Evolutionary conservation across 2,888 invertebrate genomes (phyloP), one percentile per base, ranked within the genome.

Genomic region (Hydrotaea diabolus): DNA sequence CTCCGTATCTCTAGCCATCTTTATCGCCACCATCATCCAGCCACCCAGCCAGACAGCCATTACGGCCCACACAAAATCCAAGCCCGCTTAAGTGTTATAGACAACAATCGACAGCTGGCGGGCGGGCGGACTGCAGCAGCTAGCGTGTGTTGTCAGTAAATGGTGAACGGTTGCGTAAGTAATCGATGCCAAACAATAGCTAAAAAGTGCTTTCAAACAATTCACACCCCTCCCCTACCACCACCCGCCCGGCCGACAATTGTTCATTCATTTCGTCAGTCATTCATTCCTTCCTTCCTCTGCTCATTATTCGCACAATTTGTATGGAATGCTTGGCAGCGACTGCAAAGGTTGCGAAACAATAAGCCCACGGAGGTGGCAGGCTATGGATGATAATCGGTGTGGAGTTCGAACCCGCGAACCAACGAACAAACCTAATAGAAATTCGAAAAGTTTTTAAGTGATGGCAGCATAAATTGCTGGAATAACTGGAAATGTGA

Each of bases 391-490:
- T 21, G 53, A 66, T 73, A 76, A 78, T 72, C 17, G 46, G 23
- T 73, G 21, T 55, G 31, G 46, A 39, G 11, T n/a, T 11, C 72
- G 17, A 73, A 26, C 13, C n/a, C n/a, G n/a, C 31, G 31, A 31
- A 31, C 31, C 3, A 31, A 31, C 31, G 19, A 76, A 66, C 17
- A 21, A 57, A 31, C 77, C 77, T 77, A 57, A 72, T 57, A 77
- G 74, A 82, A 64, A 80, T 82, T 82, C 72, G 5, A 85, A 85
- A 80, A 85, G 71, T 82, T 82, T 82, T 77, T 77, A 77, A 64
- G 26, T 59, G 66, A 69, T 66, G 73, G 82, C 59, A 76, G 73
- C 78, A 69, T 74, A 78, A 81, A 79, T 81, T 69, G 49, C 46
- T 69, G 46, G 26, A 59, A 59, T 59, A 69, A 62, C 43, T 36